These are phyloP conservation scores for Machimus rusticus DNA, from an alignment of 2,888 invertebrate genomes.

Conservation along the genomic window DNA sequence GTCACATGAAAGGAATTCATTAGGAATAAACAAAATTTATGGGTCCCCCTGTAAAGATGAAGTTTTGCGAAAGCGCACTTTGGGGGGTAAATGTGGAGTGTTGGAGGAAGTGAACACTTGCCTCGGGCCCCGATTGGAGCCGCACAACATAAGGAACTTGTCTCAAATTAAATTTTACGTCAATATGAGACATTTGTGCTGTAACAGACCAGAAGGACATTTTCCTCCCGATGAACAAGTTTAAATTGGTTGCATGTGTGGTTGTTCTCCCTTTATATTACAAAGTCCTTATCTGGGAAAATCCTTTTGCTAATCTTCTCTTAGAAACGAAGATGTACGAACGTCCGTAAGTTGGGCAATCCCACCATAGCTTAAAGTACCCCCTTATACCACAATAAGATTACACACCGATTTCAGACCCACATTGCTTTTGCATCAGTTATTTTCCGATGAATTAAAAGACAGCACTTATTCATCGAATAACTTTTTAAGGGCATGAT, in stretches of 20 bases:
- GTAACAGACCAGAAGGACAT: not conserved
- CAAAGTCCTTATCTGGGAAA: not conserved
- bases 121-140: not conserved
- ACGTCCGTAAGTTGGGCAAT: not conserved
- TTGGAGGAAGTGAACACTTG: not conserved
- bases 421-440: not conserved
- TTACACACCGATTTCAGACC: not conserved
- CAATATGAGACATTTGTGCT: not conserved
- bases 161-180: not conserved
- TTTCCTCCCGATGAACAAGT: not conserved
- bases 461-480: not conserved
- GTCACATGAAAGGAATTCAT: not conserved
- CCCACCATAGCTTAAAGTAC: not conserved
- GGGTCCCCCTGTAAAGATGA: not conserved
- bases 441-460: not conserved
- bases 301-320: not conserved
- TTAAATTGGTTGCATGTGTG: not conserved
- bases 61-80: not conserved
- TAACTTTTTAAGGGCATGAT: not conserved
- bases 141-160: not conserved
- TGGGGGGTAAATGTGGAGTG: not conserved
- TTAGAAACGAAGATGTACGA: not conserved
- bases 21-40: not conserved
- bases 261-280: not conserved
- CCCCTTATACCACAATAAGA: not conserved